Conservation (phyloP, 1,140 invertebrate species). For the Mizuhopecten yessoensis region DNA sequence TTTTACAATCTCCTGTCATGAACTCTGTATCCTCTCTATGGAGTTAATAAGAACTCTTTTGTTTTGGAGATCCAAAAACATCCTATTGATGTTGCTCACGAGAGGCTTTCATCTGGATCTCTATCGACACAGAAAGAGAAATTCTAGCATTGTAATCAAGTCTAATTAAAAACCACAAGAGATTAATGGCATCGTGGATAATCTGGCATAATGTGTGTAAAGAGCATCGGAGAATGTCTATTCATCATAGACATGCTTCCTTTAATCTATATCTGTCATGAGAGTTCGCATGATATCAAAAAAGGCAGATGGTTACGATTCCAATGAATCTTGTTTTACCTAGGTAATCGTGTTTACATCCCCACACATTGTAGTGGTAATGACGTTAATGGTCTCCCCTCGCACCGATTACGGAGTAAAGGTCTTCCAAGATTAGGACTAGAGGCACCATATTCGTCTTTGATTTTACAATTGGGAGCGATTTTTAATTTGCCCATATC, state of each 20-base stretch:
- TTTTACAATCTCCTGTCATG: conserved; percentile 27
- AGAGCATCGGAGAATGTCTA: not conserved
- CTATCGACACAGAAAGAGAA: not conserved
- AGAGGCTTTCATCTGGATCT: conserved; percentile 24
- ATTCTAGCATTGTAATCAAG: not conserved
- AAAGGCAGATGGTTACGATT: conserved; percentile 8
- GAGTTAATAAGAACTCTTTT: conserved; percentile 39
- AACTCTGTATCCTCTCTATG: not conserved
- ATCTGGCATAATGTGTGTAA: not conserved
- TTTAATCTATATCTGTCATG: conserved; percentile 35
- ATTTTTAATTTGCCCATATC: not conserved
- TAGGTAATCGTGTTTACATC: not conserved
- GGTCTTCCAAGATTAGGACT: not conserved
- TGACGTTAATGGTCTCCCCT: not conserved
- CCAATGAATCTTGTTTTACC: conserved; percentile 16
- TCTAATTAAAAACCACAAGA: conserved; percentile 28
- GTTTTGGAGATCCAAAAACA: conserved; percentile 29
- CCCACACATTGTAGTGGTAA: not conserved
- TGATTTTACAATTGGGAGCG: not conserved
- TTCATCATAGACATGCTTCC: not conserved
- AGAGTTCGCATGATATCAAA: not conserved
- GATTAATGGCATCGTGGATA: conserved; percentile 20
- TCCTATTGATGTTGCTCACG: conserved; percentile 20
- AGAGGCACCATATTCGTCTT: not conserved
- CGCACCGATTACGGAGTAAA: conserved; percentile 6